phyloP scores from a whole-genome alignment of 2,113 vertebrate species.

The Rynchops niger region DNA sequence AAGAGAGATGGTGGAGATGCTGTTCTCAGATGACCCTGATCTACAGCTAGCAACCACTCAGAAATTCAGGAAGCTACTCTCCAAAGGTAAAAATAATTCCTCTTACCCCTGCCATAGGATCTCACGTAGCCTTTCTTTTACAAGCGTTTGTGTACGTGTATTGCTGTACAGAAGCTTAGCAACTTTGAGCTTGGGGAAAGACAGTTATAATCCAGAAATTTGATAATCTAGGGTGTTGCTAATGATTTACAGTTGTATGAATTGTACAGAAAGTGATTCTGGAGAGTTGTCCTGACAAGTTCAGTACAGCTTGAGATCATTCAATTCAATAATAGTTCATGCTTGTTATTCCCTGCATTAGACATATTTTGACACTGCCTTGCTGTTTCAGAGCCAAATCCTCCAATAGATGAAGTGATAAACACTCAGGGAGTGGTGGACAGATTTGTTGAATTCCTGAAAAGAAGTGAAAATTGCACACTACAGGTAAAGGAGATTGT shows the following conservation, averaged over 20 bases:
- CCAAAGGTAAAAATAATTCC: conserved; percentile 84
- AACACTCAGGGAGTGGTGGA: conserved; percentile 92
- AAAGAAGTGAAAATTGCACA: conserved; percentile 91
- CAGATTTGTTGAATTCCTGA: conserved; percentile 95
- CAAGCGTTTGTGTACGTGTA: fast-evolving
- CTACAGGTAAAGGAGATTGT: conserved; percentile 83
- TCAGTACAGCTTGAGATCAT: background rate
- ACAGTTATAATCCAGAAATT: background rate
- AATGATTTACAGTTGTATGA: background rate
- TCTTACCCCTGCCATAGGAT: background rate
- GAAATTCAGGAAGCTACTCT: conserved; percentile 96
- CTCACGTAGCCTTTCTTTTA: background rate
- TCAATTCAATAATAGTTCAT: background rate
- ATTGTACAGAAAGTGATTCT: background rate
- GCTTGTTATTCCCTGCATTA: background rate
- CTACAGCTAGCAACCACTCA: conserved; percentile 93
- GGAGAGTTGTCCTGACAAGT: background rate
- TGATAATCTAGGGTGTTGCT: background rate
- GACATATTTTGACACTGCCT: background rate
- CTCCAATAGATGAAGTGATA: conserved; percentile 98
- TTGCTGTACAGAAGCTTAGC: background rate
- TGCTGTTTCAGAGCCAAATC: conserved; percentile 88
- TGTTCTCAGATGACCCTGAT: conserved; percentile 95
- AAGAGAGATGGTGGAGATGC: conserved; percentile 96
- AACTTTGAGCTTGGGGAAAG: background rate